These are phyloP conservation scores for Poeciliopsis gracilis DNA, from an alignment of 2,797 vertebrate species.

Conservation along the genomic window DNA sequence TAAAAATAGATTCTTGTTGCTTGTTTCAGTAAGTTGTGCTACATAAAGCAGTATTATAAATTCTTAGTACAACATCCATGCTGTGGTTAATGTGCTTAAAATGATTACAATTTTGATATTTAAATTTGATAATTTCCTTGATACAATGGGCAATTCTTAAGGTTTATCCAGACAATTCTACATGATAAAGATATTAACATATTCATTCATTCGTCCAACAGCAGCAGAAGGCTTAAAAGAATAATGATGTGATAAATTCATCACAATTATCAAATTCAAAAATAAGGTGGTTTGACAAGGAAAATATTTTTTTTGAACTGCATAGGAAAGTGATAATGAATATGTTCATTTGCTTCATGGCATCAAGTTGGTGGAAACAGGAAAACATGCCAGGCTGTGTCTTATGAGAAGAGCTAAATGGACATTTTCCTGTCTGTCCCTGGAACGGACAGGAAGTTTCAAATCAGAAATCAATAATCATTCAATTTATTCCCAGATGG, in stretches of 20 bases:
- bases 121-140: background rate
- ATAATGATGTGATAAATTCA: constrained; percentile 40
- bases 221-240: constrained; percentile 31
- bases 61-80: background rate
- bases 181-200: background rate
- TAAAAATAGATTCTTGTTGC: background rate
- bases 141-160: background rate
- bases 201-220: background rate
- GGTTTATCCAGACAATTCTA: background rate
- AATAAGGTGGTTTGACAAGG: constrained; percentile 51
- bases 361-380: background rate
- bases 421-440: constrained; percentile 2
- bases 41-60: background rate
- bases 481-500: background rate
- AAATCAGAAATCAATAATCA: background rate
- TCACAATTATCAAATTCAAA: constrained; percentile 61
- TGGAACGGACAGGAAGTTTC: constrained; percentile 18
- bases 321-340: background rate
- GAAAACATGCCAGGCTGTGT: background rate
- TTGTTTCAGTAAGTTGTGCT: background rate
- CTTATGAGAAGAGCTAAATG: background rate
- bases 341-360: background rate
- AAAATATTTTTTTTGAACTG: constrained; percentile 32
- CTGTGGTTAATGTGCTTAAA: background rate
- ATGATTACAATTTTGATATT: background rate